Conservation (phyloP, 2,113 vertebrate genomes). For the Synchiropus splendidus region DNA sequence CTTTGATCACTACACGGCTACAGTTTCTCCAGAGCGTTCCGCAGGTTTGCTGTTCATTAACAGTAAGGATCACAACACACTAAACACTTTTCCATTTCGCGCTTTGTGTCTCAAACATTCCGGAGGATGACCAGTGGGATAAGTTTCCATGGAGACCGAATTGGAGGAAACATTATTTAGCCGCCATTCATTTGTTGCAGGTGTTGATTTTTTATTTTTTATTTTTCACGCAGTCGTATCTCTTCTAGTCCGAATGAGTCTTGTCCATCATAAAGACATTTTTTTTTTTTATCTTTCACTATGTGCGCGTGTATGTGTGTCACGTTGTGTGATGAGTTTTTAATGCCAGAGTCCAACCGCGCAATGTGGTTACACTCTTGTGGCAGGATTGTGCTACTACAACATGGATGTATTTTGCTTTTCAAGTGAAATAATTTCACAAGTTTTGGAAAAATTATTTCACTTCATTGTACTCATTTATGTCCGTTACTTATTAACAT, state of each 20-base stretch:
- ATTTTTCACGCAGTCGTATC: no score
- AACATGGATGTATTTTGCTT: no score
- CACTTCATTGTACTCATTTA: no score
- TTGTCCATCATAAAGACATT: no score
- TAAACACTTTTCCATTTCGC: no score
- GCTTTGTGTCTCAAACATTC: slow-evolving; percentile 16
- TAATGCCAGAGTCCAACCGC: background rate
- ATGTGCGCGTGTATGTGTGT: slow-evolving; percentile 11
- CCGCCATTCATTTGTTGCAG: slow-evolving; percentile 46
- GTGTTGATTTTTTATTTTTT: no score
- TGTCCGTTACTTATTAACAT: no score
- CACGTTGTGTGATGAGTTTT: slow-evolving; percentile 2
- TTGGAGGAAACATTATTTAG: slow-evolving; percentile 48
- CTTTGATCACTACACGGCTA: background rate
- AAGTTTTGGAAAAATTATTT: no score
- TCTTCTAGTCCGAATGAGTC: no score
- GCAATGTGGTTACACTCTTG: slow-evolving; percentile 39
- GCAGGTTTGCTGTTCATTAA: background rate
- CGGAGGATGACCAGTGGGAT: slow-evolving; percentile 48
- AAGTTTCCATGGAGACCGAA: slow-evolving; percentile 68
- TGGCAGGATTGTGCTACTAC: slow-evolving; percentile 35
- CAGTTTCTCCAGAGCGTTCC: no score
- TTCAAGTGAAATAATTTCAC: no score
- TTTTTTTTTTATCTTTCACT: no score
- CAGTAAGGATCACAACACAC: background rate